Conservation (phyloP, 2,888 invertebrate species). For the Miltochrista miniata region DNA sequence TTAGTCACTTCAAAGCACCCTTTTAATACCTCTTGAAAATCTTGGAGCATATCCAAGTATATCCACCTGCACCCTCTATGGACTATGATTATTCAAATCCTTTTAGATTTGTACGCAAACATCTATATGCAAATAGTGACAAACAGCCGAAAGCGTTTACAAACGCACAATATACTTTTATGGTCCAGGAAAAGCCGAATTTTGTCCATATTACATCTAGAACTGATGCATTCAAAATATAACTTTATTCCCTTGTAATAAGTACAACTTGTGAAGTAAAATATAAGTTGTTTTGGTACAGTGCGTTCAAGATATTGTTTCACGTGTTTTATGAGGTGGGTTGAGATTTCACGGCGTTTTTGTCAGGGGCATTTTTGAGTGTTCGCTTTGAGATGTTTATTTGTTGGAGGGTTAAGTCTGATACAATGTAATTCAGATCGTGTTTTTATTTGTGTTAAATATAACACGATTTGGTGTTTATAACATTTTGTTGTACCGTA, state of each 20-base stretch:
- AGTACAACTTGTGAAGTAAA: constrained; percentile 4
- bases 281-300: constrained; percentile 23
- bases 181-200: constrained; percentile 74
- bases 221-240: constrained; percentile 15
- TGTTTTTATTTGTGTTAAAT: constrained; percentile 39
- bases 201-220: constrained; percentile 40
- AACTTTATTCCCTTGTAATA: constrained; percentile 21
- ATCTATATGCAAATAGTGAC: constrained; percentile 81
- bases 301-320: constrained; percentile 74
- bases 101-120: constrained; percentile 46
- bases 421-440: constrained; percentile 57
- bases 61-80: constrained; percentile 36
- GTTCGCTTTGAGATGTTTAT: constrained; percentile 63
- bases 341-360: constrained; percentile 73
- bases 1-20: constrained; percentile 8
- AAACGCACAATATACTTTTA: constrained; percentile 82
- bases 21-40: constrained; percentile 13
- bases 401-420: constrained; percentile 53
- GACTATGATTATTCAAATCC: constrained; percentile 44
- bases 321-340: constrained; percentile 82
- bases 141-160: constrained; percentile 77
- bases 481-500: too few species aligned
- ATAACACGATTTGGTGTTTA: neutral
- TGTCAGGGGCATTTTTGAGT: constrained; percentile 67
- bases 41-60: constrained; percentile 26